Percentiles rank a stretch among this genome's conserved stretches.
Conservation (phyloP, 2,888 invertebrate genomes). For the Ariolimax columbianus region DNA sequence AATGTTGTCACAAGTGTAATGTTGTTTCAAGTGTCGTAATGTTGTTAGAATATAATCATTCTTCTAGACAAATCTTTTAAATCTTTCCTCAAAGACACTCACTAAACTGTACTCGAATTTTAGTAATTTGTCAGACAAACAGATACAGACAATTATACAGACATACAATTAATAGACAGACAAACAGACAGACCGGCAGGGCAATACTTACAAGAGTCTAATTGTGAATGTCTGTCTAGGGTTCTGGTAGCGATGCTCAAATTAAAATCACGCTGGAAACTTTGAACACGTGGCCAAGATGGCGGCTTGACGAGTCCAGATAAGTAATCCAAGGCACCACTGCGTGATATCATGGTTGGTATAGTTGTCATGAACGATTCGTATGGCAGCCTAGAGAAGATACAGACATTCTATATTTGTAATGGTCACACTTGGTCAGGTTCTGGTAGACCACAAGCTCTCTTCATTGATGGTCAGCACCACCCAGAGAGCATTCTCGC, state of each 20-base stretch:
- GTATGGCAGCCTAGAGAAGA: not conserved
- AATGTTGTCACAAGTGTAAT: too few species aligned
- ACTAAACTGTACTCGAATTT: too few species aligned
- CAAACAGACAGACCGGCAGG: not conserved
- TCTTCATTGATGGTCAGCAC: too few species aligned
- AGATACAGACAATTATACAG: not conserved
- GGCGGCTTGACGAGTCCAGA: not conserved
- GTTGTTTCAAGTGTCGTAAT: too few species aligned
- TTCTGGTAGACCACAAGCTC: too few species aligned
- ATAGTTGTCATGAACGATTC: not conserved
- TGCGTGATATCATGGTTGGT: not conserved
- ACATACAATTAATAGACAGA: not conserved
- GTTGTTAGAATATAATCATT: too few species aligned
- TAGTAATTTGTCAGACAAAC: too few species aligned
- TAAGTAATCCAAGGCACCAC: not conserved
- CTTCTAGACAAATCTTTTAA: too few species aligned
- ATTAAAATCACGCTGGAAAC: constrained; percentile 1
- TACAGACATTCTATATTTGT: not conserved
- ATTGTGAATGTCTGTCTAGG: not conserved
- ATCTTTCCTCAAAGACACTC: too few species aligned
- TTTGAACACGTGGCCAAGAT: not conserved
- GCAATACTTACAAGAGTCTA: not conserved
- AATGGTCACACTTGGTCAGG: too few species aligned
- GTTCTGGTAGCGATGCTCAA: not conserved
- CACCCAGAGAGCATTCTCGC: too few species aligned